Evolutionary conservation across 2,888 invertebrate species (phyloP).

Genomic region (Heterodera filipjevi): DNA sequence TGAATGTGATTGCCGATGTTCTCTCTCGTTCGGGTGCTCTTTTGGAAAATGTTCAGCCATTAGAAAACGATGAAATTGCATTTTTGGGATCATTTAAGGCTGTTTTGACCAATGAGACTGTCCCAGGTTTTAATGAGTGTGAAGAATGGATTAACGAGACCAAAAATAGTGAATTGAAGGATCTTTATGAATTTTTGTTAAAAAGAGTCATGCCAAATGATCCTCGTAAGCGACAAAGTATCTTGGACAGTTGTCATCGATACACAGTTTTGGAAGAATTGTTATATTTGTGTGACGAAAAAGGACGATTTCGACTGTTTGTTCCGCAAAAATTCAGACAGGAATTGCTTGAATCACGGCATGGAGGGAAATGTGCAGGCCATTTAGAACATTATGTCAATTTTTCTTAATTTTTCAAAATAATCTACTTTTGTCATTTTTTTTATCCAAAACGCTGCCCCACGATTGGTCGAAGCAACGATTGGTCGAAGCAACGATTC

Average conservation of each 20-base stretch:
- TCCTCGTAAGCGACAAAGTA: not conserved
- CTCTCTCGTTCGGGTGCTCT: not conserved
- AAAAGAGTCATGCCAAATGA: conserved; percentile 11
- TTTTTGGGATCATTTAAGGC: not conserved
- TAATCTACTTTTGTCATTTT: too few relatives aligned
- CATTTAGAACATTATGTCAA: too few relatives aligned
- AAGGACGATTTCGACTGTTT: not conserved
- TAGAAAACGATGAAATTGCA: not conserved
- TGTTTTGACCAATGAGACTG: not conserved
- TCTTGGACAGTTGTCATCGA: not conserved
- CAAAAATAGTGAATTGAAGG: conserved; percentile 6
- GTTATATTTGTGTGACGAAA: not conserved
- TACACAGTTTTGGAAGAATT: not conserved
- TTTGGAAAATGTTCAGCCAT: not conserved
- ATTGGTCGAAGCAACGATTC: too few relatives aligned
- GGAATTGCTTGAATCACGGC: not conserved
- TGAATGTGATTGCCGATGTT: conserved; percentile 23
- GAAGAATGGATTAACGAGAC: conserved; percentile 9
- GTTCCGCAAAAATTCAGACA: conserved; percentile 29
- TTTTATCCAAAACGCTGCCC: too few relatives aligned
- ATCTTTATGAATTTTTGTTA: not conserved
- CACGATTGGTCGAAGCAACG: too few relatives aligned
- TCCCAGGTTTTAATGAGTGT: not conserved
- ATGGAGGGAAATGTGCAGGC: too few relatives aligned
- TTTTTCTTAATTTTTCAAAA: too few relatives aligned